A percentile compares a stretch with the other conserved stretches of the same genome.
Conservation (phyloP, 2,888 invertebrate species). For the Agonopterix subpropinquella region DNA sequence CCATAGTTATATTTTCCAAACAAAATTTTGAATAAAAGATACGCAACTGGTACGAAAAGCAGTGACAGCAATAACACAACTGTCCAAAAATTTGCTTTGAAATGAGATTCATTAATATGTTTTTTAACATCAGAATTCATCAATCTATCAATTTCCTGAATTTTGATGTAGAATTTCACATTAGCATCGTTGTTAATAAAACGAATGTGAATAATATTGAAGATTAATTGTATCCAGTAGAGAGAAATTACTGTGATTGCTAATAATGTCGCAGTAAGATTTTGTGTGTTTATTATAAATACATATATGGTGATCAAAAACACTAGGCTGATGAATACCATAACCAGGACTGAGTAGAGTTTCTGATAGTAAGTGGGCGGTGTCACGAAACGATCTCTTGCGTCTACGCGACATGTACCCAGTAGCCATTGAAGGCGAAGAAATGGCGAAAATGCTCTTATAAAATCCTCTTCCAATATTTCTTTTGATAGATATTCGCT, state of each 20-base stretch:
- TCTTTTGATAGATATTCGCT: conserved; percentile 40
- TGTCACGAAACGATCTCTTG: conserved; percentile 35
- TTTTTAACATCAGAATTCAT: conserved; percentile 32
- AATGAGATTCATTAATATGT: conserved; percentile 21
- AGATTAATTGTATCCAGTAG: conserved; percentile 3
- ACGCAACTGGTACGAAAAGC: not conserved
- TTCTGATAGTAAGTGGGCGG: conserved; percentile 38
- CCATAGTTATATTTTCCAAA: conserved; percentile 9
- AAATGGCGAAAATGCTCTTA: conserved; percentile 26
- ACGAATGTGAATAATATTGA: conserved; percentile 33
- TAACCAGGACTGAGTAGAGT: conserved; percentile 19
- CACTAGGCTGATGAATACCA: conserved; percentile 2
- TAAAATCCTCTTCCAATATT: conserved; percentile 37
- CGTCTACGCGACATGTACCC: conserved; percentile 38
- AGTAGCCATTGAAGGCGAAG: conserved; percentile 30
- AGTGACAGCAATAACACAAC: conserved; percentile 13
- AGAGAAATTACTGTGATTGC: too few species aligned
- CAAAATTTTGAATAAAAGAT: conserved; percentile 10
- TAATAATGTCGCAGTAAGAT: too few species aligned
- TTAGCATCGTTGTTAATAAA: conserved; percentile 36
- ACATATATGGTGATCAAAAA: conserved; percentile 8
- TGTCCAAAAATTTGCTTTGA: conserved; percentile 19
- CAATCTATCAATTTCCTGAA: conserved; percentile 44
- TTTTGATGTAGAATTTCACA: conserved; percentile 33
- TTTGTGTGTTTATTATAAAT: too few species aligned